Conservation (phyloP, 2,113 vertebrate species). For the Bungarus multicinctus region DNA sequence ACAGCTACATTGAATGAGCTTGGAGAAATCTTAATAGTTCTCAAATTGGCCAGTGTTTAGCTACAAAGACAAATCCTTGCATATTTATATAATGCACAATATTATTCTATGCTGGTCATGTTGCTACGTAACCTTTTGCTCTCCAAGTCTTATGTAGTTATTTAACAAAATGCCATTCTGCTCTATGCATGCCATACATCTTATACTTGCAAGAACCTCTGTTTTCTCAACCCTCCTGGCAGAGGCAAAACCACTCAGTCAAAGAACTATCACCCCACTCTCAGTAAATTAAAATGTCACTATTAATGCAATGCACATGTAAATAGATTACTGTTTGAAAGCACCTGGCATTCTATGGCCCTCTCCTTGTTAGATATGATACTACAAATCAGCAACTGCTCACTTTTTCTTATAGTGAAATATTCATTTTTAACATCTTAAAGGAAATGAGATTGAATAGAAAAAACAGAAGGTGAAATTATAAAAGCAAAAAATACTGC, state of each 20-base stretch:
- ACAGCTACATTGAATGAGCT: not conserved
- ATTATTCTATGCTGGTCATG: not conserved
- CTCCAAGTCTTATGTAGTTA: not conserved
- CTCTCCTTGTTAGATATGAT: conserved; percentile 23
- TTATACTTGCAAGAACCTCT: conserved; percentile 4
- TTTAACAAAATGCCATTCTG: conserved; percentile 13
- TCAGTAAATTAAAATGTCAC: conserved; percentile 45
- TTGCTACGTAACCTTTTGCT: not conserved
- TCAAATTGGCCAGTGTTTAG: not conserved
- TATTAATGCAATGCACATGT: not conserved
- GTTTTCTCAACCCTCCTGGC: conserved; percentile 31
- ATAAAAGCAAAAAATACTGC: not conserved
- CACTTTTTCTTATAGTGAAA: not conserved
- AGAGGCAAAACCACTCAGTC: conserved; percentile 25
- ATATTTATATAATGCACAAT: not conserved
- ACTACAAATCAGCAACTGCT: conserved; percentile 17
- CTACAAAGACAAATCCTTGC: not conserved
- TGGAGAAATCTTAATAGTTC: not conserved
- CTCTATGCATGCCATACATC: not conserved
- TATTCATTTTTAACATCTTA: conserved; percentile 12
- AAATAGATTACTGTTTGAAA: conserved; percentile 32
- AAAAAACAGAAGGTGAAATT: conserved; percentile 26
- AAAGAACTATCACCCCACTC: not conserved
- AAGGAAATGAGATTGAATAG: conserved; percentile 34
- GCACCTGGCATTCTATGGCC: not conserved